These are phyloP conservation scores for Hylaea fasciaria DNA, from an alignment of 2,888 invertebrate species.

Conservation along the genomic window DNA sequence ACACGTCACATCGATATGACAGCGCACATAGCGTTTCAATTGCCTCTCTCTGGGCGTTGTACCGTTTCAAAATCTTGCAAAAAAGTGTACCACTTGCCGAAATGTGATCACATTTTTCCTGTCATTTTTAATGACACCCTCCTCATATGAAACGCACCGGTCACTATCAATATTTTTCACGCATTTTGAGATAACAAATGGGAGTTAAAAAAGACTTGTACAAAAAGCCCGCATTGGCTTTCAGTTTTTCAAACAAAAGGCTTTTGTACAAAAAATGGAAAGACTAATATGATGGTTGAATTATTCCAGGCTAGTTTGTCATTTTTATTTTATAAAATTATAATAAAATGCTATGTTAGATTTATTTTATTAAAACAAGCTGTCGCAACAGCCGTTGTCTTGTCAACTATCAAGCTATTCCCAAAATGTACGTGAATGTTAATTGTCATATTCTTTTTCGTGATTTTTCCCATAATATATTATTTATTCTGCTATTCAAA, in stretches of 20 bases:
- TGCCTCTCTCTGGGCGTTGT: background rate
- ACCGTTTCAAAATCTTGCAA: constrained; percentile 2
- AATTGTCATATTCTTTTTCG: too few relatives aligned
- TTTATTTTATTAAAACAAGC: too few relatives aligned
- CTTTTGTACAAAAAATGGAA: constrained; percentile 42
- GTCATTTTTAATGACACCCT: constrained; percentile 41
- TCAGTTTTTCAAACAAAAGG: constrained; percentile 52
- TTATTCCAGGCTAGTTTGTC: constrained; percentile 5
- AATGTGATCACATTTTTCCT: constrained; percentile 26
- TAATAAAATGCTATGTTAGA: background rate
- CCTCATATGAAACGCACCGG: constrained; percentile 37
- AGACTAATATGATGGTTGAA: constrained; percentile 28
- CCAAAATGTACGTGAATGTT: too few relatives aligned
- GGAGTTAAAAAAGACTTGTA: constrained; percentile 47
- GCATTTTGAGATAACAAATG: constrained; percentile 49
- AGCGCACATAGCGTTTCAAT: constrained; percentile 5
- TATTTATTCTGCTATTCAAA: too few relatives aligned
- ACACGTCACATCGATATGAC: constrained; percentile 3
- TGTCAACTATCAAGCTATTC: too few relatives aligned
- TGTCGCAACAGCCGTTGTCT: too few relatives aligned
- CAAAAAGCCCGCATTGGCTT: constrained; percentile 55
- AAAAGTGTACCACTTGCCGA: constrained; percentile 4
- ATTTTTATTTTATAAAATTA: constrained; percentile 2
- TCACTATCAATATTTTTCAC: constrained; percentile 54
- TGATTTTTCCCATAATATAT: too few relatives aligned